phyloP scores from a whole-genome alignment of 1,140 invertebrate genomes.

The Papilio dardanus region DNA sequence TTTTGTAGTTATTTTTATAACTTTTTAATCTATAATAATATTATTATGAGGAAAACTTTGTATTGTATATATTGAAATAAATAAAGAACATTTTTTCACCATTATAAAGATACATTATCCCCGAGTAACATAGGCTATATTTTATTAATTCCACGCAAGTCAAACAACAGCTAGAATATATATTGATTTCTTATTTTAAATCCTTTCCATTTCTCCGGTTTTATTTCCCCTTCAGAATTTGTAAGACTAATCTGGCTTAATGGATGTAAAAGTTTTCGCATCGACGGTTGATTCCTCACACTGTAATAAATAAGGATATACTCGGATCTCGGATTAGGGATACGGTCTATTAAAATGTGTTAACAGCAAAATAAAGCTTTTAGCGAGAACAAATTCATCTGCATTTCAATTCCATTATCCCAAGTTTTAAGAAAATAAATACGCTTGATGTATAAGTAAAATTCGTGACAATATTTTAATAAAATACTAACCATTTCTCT shows the following conservation, averaged over 20 bases:
- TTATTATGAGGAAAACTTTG: too few species aligned
- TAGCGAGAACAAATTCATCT: neutral
- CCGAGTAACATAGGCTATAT: neutral
- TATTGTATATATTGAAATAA: too few species aligned
- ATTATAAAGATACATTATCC: too few species aligned
- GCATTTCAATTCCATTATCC: neutral
- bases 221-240: slow-evolving; percentile 18
- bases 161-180: neutral
- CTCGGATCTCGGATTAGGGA: neutral
- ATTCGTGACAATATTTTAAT: neutral
- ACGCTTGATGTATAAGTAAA: neutral
- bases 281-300: neutral
- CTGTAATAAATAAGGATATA: slow-evolving; percentile 2
- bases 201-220: neutral
- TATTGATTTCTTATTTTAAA: neutral
- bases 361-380: neutral
- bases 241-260: slow-evolving; percentile 5
- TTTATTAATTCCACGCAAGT: neutral
- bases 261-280: slow-evolving; percentile 19
- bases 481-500: too few species aligned
- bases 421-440: neutral
- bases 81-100: too few species aligned
- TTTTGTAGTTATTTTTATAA: too few species aligned
- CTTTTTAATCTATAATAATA: too few species aligned
- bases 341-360: slow-evolving; percentile 8